A percentile compares a stretch with the other conserved stretches of the same genome.
These are phyloP conservation scores for Meteorus sp. DNA, from an alignment of 1,140 invertebrate genomes.

Conservation along the genomic window DNA sequence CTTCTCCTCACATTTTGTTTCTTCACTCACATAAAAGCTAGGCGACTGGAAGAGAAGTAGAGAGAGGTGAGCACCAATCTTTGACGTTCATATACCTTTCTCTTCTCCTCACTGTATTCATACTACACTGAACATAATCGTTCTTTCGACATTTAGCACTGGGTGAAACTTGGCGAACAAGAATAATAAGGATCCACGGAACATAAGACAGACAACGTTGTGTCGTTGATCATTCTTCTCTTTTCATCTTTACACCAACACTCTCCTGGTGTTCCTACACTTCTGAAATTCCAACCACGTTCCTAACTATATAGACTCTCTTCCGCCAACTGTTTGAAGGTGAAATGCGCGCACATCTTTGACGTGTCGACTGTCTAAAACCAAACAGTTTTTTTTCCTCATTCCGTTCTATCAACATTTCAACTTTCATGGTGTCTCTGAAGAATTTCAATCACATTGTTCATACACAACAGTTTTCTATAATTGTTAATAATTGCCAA, in stretches of 20 bases:
- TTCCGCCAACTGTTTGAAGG: conserved; percentile 15
- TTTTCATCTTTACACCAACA: neutral
- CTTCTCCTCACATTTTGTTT: neutral
- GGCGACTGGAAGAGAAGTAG: neutral
- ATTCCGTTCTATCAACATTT: neutral
- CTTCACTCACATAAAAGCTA: neutral
- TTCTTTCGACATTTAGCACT: conserved; percentile 26
- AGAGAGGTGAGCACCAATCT: too few relatives aligned
- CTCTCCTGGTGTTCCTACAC: neutral
- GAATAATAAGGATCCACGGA: neutral
- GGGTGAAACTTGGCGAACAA: neutral
- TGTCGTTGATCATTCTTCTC: neutral
- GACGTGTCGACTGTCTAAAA: neutral
- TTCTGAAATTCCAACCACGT: conserved; percentile 13
- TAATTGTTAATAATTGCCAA: too few relatives aligned
- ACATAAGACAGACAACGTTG: neutral
- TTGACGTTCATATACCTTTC: conserved; percentile 5
- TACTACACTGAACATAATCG: conserved; percentile 19
- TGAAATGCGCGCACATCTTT: conserved; percentile 12
- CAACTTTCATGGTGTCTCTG: neutral
- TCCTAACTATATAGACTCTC: neutral
- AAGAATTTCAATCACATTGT: too few relatives aligned
- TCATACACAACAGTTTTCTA: too few relatives aligned
- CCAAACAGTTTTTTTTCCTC: too few relatives aligned
- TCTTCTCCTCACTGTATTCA: too few relatives aligned